These are phyloP conservation scores for Falco peregrinus DNA, from an alignment of 2,797 vertebrate species.

Conservation along the genomic window DNA sequence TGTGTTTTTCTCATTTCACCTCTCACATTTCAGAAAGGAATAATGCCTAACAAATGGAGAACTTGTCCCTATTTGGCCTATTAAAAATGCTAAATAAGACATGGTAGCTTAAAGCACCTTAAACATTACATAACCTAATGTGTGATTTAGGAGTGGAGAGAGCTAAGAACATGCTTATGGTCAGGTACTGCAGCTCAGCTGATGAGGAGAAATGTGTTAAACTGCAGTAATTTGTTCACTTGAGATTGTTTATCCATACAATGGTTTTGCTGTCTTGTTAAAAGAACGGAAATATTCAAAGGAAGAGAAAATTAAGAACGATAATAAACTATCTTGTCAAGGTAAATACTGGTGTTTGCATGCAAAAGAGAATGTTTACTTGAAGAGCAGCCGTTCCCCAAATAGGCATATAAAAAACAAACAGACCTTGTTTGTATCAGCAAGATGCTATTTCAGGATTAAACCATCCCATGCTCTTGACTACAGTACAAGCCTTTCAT, in stretches of 20 bases:
- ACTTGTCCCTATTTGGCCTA: background rate
- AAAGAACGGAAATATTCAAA: slow-evolving; percentile 34
- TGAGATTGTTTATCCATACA: slow-evolving; percentile 12
- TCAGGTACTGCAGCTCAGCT: slow-evolving; percentile 3
- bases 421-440: slow-evolving; percentile 28
- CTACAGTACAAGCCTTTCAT: background rate
- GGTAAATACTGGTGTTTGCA: slow-evolving; percentile 39
- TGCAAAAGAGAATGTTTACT: slow-evolving; percentile 25
- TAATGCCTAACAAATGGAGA: background rate
- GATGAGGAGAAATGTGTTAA: background rate
- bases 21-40: background rate
- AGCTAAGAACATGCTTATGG: background rate
- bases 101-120: background rate
- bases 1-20: background rate
- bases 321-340: slow-evolving; percentile 61
- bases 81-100: background rate
- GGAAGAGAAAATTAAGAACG: slow-evolving; percentile 47
- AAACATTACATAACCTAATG: background rate
- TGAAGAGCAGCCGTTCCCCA: slow-evolving; percentile 5
- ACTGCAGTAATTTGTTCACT: background rate
- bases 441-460: slow-evolving; percentile 27
- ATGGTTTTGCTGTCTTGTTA: background rate
- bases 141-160: background rate
- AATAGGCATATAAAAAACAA: slow-evolving; percentile 40
- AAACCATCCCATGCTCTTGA: background rate